Evolutionary conservation across 2,113 vertebrate genomes (phyloP).

Genomic region (Saccopteryx bilineata): DNA sequence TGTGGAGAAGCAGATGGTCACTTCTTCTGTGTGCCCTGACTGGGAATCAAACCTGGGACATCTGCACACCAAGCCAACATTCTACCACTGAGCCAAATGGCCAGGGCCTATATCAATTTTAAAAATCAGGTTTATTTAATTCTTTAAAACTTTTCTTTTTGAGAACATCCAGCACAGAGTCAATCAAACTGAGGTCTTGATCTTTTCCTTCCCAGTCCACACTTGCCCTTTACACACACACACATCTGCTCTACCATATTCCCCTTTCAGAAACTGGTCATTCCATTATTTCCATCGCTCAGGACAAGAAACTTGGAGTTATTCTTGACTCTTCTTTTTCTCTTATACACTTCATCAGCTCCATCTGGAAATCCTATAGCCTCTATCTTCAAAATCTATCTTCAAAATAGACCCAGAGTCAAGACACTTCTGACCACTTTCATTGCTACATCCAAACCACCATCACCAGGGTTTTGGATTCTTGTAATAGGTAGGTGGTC

Average conservation of each 20-base stretch:
- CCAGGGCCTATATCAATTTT: not conserved
- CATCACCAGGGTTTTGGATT: not conserved
- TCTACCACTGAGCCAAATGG: too few relatives aligned
- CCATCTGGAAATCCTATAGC: not conserved
- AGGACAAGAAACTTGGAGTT: not conserved
- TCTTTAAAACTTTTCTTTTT: not conserved
- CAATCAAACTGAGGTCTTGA: not conserved
- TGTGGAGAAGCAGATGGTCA: too few relatives aligned
- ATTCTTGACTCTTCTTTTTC: not conserved
- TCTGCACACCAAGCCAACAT: too few relatives aligned
- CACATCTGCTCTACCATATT: not conserved
- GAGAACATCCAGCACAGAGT: not conserved
- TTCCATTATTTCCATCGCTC: not conserved
- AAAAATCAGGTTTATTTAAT: not conserved
- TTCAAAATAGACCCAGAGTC: not conserved
- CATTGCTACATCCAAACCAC: not conserved
- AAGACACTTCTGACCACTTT: not conserved
- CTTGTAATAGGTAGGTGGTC: not conserved
- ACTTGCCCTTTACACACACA: not conserved
- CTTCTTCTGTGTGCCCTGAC: too few relatives aligned
- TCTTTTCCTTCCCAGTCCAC: not conserved
- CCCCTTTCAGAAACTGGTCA: not conserved
- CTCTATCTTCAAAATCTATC: not conserved
- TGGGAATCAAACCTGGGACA: too few relatives aligned
- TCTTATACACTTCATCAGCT: not conserved